Evolutionary conservation across 2,888 invertebrate species (phyloP).

Genomic region (Ennomos erosarius): DNA sequence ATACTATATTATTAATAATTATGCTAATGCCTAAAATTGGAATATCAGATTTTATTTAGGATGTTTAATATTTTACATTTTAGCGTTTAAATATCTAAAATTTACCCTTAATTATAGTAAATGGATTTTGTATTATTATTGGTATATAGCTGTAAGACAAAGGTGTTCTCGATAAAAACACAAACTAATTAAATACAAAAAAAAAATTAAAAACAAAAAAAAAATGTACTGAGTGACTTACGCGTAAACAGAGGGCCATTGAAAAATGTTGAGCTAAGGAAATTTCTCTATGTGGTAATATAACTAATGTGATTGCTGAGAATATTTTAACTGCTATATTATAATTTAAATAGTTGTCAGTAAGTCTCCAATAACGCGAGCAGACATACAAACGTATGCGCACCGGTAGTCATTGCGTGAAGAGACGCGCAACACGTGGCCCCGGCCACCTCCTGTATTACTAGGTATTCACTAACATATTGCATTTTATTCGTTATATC

Average conservation of each 20-base stretch:
- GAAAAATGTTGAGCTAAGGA: conserved; percentile 84
- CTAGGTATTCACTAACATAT: conserved; percentile 54
- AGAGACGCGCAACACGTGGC: conserved; percentile 20
- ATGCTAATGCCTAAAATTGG: conserved; percentile 84
- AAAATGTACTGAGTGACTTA: conserved; percentile 85
- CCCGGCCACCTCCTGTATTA: conserved; percentile 46
- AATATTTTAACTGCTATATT: conserved; percentile 83
- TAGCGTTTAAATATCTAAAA: conserved; percentile 85
- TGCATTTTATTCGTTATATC: conserved; percentile 64
- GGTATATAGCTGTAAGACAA: conserved; percentile 83
- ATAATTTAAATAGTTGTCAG: conserved; percentile 73
- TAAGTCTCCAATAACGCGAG: conserved; percentile 58
- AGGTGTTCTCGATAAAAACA: conserved; percentile 82
- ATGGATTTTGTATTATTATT: conserved; percentile 84
- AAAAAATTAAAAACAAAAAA: conserved; percentile 50
- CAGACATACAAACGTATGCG: conserved; percentile 10
- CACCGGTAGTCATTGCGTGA: conserved; percentile 14
- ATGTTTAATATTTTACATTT: conserved; percentile 85
- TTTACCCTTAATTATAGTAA: conserved; percentile 84
- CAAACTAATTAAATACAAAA: conserved; percentile 78
- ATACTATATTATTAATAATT: conserved; percentile 80
- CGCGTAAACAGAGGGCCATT: conserved; percentile 85
- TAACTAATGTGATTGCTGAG: conserved; percentile 83
- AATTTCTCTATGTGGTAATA: conserved; percentile 83
- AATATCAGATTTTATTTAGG: conserved; percentile 86